Evolutionary conservation across 30 jellyfish, hydroid and myxozoan genomes (phyloP), one percentile per base, ranked within the genome.

Genomic region (Turritopsis rubra): DNA sequence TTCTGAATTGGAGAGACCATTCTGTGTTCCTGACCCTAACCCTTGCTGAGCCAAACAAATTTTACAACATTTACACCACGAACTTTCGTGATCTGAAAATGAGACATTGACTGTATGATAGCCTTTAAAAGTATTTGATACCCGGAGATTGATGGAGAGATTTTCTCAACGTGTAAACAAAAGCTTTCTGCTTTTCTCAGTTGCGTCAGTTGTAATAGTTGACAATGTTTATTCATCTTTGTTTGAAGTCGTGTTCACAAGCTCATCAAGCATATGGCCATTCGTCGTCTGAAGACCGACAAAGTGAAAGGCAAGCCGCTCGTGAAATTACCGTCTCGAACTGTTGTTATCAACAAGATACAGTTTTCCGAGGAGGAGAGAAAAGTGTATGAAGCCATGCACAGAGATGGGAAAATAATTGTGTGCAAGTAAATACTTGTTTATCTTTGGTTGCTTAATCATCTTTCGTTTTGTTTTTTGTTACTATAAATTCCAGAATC

Each of bases 211-310:
- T 41, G 60, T 21, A 7, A 3, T 66, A 7, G 17, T 66, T 66
- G 7, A 66, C 18, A 9, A 66, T 66, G 76, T 66, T 3, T 54
- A 8, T 75, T 53, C 22, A 1, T 79, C 54, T 31, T 66, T 41
- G 20, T 17, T 29, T 80, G 9, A 66, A 88, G 96, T 65, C 96
- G 96, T 8, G 65, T 88, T 72, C 84, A 75, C 75, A 88, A 83
- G 52, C 76, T 88, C 8, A 66, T 88, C 84, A 79, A 75, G 79
- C 96, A 88, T 65, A 23, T 88, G 13, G 28, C 86, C 24, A 82
- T 88, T 18, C 78, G 96, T 23, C 71, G 96, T 23, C 52, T 88
- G 82, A 88, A 88, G 79, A 88, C 96, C 29, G 96, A 88, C 26
- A 26, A 71, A 41, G 71, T 88, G 9, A 68, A 88, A 21, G 96